These are phyloP conservation scores for Platyrinchus mystaceus DNA, from an alignment of 2,797 vertebrate species.

Conservation along the genomic window DNA sequence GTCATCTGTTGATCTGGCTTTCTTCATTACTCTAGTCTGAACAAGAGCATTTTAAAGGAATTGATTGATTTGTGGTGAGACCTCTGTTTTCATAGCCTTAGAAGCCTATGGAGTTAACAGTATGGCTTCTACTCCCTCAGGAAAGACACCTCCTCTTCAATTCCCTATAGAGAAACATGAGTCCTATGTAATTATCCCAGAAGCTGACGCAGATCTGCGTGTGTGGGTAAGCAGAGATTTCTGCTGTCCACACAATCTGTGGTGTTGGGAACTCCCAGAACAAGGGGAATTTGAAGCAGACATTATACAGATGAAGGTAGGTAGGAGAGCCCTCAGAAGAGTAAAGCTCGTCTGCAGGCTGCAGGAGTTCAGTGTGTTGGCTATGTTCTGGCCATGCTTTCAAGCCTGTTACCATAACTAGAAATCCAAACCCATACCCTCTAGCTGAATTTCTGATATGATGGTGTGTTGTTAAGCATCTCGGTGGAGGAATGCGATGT, in stretches of 20 bases:
- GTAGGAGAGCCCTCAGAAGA: background rate
- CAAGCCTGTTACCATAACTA: background rate
- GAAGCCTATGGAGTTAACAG: background rate
- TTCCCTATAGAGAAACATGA: slow-evolving; percentile 9
- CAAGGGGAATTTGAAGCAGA: background rate
- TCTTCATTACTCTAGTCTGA: background rate
- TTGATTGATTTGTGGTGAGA: background rate
- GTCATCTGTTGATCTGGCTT: background rate
- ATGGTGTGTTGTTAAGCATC: background rate
- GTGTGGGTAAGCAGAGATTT: slow-evolving; percentile 29
- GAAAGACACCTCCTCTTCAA: slow-evolving; percentile 52
- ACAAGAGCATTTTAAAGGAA: background rate
- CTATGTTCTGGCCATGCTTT: background rate
- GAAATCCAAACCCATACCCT: background rate
- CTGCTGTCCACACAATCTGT: slow-evolving; percentile 15
- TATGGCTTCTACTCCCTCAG: slow-evolving; percentile 10
- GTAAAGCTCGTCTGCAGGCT: background rate
- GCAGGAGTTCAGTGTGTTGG: background rate
- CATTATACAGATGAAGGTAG: background rate
- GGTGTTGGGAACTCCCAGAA: slow-evolving; percentile 1
- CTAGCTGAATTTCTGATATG: background rate
- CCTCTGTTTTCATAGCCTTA: background rate
- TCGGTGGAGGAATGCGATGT: background rate
- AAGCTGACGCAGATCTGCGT: background rate
- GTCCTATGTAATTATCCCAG: slow-evolving; percentile 12